Evolutionary conservation across 2,113 vertebrate species (phyloP).

Genomic region (Platichthys stellatus): DNA sequence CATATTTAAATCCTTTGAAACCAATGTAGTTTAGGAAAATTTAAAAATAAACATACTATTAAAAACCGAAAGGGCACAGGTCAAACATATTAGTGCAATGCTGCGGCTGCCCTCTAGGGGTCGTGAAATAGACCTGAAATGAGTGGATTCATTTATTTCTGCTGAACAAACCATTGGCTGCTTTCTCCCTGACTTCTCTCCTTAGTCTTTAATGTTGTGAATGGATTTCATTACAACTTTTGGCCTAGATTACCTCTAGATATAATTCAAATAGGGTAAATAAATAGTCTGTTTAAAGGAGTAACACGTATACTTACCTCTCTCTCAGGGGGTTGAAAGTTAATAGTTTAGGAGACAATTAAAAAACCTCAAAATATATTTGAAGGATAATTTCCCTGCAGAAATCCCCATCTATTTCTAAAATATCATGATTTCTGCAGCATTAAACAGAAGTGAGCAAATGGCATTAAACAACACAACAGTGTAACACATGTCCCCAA

Average conservation of each 20-base stretch:
- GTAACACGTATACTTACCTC: not conserved
- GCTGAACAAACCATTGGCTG: not conserved
- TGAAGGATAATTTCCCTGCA: not conserved
- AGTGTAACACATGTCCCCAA: not conserved
- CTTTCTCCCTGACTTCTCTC: no score
- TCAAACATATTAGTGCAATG: not conserved
- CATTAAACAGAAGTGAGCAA: not conserved
- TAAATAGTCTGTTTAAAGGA: not conserved
- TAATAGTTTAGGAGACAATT: not conserved
- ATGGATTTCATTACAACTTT: no score
- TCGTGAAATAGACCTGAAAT: not conserved
- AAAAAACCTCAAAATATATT: no score
- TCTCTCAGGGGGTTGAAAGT: not conserved
- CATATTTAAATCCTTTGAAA: no score
- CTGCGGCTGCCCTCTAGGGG: not conserved
- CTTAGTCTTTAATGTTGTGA: no score
- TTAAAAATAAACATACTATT: no score
- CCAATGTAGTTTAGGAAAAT: no score
- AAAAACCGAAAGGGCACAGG: no score
- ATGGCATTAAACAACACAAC: constrained; percentile 2
- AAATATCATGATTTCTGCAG: no score
- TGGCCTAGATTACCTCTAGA: no score
- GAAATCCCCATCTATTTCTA: not conserved
- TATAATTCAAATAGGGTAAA: no score
- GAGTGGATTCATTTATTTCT: not conserved